Evolutionary conservation across 2,113 vertebrate genomes (phyloP).

Genomic region (Zosterops lateralis): DNA sequence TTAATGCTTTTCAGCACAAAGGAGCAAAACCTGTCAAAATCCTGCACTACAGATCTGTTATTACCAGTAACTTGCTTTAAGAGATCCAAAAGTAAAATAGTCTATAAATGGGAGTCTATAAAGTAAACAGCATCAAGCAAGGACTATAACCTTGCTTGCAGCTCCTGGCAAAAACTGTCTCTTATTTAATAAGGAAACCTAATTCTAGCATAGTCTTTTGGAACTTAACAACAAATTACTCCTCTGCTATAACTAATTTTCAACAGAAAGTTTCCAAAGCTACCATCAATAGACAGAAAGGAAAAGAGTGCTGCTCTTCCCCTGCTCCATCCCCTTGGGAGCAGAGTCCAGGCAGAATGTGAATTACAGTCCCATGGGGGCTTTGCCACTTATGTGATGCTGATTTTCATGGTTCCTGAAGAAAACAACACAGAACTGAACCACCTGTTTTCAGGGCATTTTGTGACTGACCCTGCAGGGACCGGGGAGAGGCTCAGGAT

Average conservation of each 20-base stretch:
- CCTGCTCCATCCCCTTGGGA: conserved; percentile 10
- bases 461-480: background rate
- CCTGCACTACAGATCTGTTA: background rate
- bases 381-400: conserved; percentile 34
- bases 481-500: background rate
- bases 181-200: background rate
- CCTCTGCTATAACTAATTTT: background rate
- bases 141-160: background rate
- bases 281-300: background rate
- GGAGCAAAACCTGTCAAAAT: background rate
- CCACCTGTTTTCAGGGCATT: background rate
- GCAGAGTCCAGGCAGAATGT: background rate
- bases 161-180: background rate
- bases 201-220: background rate
- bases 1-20: background rate
- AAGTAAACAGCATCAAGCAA: background rate
- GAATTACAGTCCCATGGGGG: background rate
- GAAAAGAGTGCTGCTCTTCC: background rate
- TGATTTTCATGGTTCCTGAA: conserved; percentile 42
- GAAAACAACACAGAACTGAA: conserved; percentile 41
- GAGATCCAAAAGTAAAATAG: background rate
- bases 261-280: background rate
- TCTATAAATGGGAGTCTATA: background rate
- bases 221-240: background rate
- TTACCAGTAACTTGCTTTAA: background rate